Evolutionary conservation across 2,888 invertebrate genomes (phyloP), one percentile per base, ranked within the genome.

Genomic region (Cephus sareptanus): DNA sequence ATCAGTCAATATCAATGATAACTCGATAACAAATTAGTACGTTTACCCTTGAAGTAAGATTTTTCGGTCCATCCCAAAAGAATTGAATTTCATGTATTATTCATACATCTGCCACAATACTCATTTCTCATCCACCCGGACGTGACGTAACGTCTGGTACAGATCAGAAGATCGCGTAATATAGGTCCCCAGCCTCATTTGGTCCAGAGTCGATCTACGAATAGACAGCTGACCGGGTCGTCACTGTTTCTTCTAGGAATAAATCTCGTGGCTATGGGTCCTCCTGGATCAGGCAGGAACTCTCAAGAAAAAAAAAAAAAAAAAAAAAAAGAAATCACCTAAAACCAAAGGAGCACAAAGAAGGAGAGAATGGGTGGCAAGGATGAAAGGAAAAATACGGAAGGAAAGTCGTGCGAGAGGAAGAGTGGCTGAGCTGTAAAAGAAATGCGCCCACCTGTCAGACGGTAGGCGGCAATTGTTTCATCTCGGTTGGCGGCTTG

Each of bases 401-500:
- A 77, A 13, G 35, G 31, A 77, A 40, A 73, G 23, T 68, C 68
- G 40, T 73, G 73, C 30, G 69, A 35, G 77, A 75, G 31, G 15
- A 56, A 40, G 73, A 69, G 33, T 34, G 74, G 75, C 69, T 75
- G 74, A 78, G 69, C 77, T 40, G 76, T 73, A 74, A 75, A 73
- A 78, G 74, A 76, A 73, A 78, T 71, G 71, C 71, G 12, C 33
- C 71, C 71, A 71, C 71, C 71, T 71, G 71, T 71, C 71, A 71
- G 71, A 71, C 71, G 71, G 71, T 71, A 71, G 73, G 79, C 77
- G 79, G 79, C 78, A 81, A 82, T 82, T 82, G 81, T 82, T 81
- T 81, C 80, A 82, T 80, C 80, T 77, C 56, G 77, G 77, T 79
- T 80, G 81, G 80, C 79, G 79, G 78, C 80, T 81, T 78, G 81